Conservation (phyloP, 64 coral and sea anemone genomes). For the Montipora sp. region DNA sequence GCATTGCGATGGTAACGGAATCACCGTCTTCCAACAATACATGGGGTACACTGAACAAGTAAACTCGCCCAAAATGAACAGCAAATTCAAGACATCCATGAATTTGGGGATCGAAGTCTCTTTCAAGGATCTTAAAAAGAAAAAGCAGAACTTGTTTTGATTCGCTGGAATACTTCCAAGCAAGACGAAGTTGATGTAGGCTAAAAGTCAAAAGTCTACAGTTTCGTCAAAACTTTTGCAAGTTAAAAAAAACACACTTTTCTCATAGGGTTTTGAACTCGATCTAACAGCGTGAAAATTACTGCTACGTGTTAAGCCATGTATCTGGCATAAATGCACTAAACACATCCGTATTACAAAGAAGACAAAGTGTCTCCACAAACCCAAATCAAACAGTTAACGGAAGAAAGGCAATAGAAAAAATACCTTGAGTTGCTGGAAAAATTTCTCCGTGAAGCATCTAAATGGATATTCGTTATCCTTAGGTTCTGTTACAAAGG, state of each 20-base stretch:
- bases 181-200: too few species aligned
- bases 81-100: constrained; percentile 83
- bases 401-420: not conserved
- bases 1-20: constrained; percentile 75
- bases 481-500: not conserved
- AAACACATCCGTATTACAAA: not conserved
- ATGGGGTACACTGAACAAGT: constrained; percentile 85
- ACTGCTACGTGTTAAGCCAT: too few species aligned
- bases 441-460: constrained; percentile 64
- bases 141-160: too few species aligned
- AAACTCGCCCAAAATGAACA: constrained; percentile 96
- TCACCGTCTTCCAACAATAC: constrained; percentile 85
- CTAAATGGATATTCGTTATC: not conserved
- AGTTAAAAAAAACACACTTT: too few species aligned
- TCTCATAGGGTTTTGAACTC: too few species aligned
- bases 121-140: constrained; percentile 44
- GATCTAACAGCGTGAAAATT: too few species aligned
- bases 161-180: too few species aligned
- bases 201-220: too few species aligned
- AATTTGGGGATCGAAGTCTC: constrained; percentile 66
- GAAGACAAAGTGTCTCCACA: too few species aligned
- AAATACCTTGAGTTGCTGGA: constrained; percentile 40
- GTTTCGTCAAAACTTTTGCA: too few species aligned
- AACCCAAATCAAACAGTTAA: too few species aligned
- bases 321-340: too few species aligned